Evolutionary conservation across 1,140 invertebrate genomes (phyloP).

Genomic region (Meteorus sp.): DNA sequence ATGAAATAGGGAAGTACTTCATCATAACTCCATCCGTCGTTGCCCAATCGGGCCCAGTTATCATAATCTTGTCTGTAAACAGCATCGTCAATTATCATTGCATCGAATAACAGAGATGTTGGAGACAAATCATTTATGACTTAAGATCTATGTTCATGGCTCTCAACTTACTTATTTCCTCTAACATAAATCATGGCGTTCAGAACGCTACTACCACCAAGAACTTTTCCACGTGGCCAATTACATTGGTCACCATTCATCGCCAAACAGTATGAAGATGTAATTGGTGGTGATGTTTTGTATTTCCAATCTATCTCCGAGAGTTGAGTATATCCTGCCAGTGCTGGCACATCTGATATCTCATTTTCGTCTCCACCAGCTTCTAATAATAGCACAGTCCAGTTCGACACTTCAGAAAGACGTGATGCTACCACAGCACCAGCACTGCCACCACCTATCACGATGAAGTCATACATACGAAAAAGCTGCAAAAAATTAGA

Average conservation of each 20-base stretch:
- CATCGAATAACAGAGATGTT: neutral
- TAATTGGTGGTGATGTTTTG: slow-evolving; percentile 78
- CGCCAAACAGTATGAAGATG: slow-evolving; percentile 75
- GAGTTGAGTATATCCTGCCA: slow-evolving; percentile 76
- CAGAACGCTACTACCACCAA: slow-evolving; percentile 91
- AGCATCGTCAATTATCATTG: neutral
- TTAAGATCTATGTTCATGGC: no score
- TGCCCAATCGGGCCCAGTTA: slow-evolving; percentile 83
- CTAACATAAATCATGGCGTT: slow-evolving; percentile 96
- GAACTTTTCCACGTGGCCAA: slow-evolving; percentile 85
- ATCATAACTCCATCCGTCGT: slow-evolving; percentile 87
- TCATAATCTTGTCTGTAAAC: slow-evolving; percentile 80
- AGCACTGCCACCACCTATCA: slow-evolving; percentile 89
- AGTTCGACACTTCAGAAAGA: slow-evolving; percentile 77
- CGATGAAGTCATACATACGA: slow-evolving; percentile 78
- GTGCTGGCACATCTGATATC: slow-evolving; percentile 75
- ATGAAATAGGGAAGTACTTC: slow-evolving; percentile 86
- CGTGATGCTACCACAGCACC: slow-evolving; percentile 91
- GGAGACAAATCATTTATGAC: no score
- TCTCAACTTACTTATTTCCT: slow-evolving; percentile 71
- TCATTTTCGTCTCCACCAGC: slow-evolving; percentile 82
- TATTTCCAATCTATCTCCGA: slow-evolving; percentile 91
- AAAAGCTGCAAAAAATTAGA: slow-evolving; percentile 62
- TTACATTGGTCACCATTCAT: slow-evolving; percentile 84
- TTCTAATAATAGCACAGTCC: slow-evolving; percentile 80